Evolutionary conservation across 2,888 invertebrate species (phyloP).

Genomic region (Salpingus planirostris): DNA sequence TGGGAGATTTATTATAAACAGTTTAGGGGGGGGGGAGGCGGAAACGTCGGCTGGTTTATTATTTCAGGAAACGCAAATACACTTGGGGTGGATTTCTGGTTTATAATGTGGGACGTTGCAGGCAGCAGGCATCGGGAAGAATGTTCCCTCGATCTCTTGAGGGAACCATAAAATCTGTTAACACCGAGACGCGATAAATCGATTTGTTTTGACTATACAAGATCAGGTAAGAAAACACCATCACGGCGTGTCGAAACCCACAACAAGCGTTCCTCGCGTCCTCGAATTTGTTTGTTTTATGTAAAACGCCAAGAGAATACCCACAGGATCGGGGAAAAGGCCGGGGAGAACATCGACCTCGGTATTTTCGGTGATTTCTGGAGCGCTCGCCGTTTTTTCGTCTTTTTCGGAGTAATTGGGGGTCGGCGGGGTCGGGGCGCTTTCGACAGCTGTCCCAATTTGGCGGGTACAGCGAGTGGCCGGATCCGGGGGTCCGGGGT

Average conservation of each 20-base stretch:
- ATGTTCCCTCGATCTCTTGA: slow-evolving; percentile 14
- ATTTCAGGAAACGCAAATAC: slow-evolving; percentile 16
- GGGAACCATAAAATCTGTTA: slow-evolving; percentile 17
- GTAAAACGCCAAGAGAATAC: slow-evolving; percentile 13
- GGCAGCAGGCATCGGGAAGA: no score
- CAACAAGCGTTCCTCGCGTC: slow-evolving; percentile 12
- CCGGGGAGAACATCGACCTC: no score
- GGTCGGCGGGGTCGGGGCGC: no score
- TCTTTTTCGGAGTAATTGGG: no score
- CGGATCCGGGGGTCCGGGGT: no score
- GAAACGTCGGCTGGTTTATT: no score
- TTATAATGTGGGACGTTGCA: no score
- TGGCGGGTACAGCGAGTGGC: slow-evolving; percentile 19
- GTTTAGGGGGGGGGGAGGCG: no score
- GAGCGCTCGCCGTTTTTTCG: no score
- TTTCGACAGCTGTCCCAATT: no score
- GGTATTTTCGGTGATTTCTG: no score
- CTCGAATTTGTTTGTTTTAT: slow-evolving; percentile 16
- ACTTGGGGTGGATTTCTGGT: slow-evolving; percentile 8
- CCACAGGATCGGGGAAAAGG: slow-evolving; percentile 8
- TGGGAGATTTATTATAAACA: no score
- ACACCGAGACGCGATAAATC: slow-evolving; percentile 16
- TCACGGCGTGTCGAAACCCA: slow-evolving; percentile 10
- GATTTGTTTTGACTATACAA: slow-evolving; percentile 18
- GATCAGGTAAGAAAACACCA: slow-evolving; percentile 16